Percentiles rank a stretch among this genome's conserved stretches.
These are phyloP conservation scores for Aspidiotus rigidus DNA, from an alignment of 2,888 invertebrate genomes.

Conservation along the genomic window DNA sequence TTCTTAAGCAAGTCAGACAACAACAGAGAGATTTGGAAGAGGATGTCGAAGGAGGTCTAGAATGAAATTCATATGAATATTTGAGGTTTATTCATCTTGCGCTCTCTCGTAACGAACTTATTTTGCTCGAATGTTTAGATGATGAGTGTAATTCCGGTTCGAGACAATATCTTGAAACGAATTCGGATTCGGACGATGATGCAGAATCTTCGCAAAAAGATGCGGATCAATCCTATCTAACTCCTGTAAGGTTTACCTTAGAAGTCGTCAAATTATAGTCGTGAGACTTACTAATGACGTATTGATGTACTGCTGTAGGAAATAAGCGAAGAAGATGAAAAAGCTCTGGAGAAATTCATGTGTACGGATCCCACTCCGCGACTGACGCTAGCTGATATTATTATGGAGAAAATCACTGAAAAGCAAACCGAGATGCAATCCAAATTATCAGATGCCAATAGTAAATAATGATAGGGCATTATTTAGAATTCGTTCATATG, in stretches of 20 bases:
- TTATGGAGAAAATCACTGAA: constrained; percentile 84
- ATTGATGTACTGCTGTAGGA: constrained; percentile 44
- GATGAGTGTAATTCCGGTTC: not conserved
- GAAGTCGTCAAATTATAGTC: not conserved
- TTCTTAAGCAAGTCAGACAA: constrained; percentile 68
- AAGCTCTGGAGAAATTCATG: constrained; percentile 76
- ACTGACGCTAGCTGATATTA: constrained; percentile 77
- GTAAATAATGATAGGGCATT: constrained; percentile 36
- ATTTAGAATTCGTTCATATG: not conserved
- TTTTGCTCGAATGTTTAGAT: too few relatives aligned
- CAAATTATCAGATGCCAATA: constrained; percentile 68
- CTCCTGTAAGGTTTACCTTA: constrained; percentile 18
- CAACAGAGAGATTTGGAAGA: constrained; percentile 72
- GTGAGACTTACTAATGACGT: too few relatives aligned
- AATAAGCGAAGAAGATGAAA: constrained; percentile 80
- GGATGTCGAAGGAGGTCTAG: constrained; percentile 45
- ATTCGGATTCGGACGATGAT: constrained; percentile 40
- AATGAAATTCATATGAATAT: not conserved
- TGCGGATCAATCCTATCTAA: constrained; percentile 20
- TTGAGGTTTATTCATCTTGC: not conserved
- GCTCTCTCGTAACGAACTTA: too few relatives aligned
- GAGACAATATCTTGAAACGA: constrained; percentile 29
- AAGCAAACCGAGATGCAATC: constrained; percentile 82
- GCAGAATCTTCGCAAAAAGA: constrained; percentile 19
- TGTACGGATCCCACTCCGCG: constrained; percentile 53